Evolutionary conservation across 2,888 invertebrate species (phyloP).

Genomic region (Plusia festucae): DNA sequence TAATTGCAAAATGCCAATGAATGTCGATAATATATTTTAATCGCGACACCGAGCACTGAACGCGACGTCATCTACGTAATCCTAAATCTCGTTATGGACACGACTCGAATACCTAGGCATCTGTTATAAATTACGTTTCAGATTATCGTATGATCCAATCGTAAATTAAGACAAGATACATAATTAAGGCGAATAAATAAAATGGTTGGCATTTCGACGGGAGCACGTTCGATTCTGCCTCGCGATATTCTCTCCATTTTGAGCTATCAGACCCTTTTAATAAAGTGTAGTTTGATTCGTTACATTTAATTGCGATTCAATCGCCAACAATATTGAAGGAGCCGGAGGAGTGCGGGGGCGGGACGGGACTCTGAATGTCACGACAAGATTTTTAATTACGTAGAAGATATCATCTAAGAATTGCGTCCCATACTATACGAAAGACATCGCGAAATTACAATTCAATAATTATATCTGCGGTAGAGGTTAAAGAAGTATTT

Average conservation of each 20-base stretch:
- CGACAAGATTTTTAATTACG: slow-evolving; percentile 90
- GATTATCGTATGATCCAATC: slow-evolving; percentile 90
- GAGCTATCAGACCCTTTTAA: slow-evolving; percentile 86
- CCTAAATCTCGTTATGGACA: slow-evolving; percentile 89
- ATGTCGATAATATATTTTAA: slow-evolving; percentile 85
- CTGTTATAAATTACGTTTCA: slow-evolving; percentile 87
- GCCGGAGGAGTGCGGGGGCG: slow-evolving; percentile 85
- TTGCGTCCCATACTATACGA: slow-evolving; percentile 79
- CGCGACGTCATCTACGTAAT: slow-evolving; percentile 81
- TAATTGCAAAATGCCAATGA: slow-evolving; percentile 87
- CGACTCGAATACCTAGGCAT: slow-evolving; percentile 86
- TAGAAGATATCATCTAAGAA: slow-evolving; percentile 87
- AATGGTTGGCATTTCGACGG: slow-evolving; percentile 89
- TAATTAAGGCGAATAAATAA: slow-evolving; percentile 90
- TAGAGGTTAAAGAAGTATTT: slow-evolving; percentile 66
- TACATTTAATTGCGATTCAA: slow-evolving; percentile 88
- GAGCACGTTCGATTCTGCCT: slow-evolving; percentile 87
- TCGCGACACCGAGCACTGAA: slow-evolving; percentile 74
- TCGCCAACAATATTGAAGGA: slow-evolving; percentile 88
- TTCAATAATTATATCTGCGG: slow-evolving; percentile 83
- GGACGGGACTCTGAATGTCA: slow-evolving; percentile 87
- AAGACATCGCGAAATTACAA: slow-evolving; percentile 85
- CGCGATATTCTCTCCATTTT: slow-evolving; percentile 82
- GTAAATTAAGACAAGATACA: slow-evolving; percentile 90
- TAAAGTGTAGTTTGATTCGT: slow-evolving; percentile 88